Evolutionary conservation across 2,113 vertebrate genomes (phyloP), one percentile per base, ranked within the genome.

Genomic region (Tiliqua scincoides): DNA sequence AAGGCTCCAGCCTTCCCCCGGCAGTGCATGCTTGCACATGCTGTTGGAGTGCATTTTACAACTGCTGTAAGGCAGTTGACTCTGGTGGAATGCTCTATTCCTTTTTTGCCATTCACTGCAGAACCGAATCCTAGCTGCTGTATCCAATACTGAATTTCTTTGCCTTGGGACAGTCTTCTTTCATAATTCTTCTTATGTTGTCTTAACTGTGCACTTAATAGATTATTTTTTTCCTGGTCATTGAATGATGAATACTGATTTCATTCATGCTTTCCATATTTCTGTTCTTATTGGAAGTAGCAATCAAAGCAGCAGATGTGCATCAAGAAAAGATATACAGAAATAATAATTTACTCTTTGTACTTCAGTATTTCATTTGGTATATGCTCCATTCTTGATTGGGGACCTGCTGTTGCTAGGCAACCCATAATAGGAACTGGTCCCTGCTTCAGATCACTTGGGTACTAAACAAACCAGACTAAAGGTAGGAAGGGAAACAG

Each of bases 371-470:
- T 65, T 73, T 81, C 61, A 52, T 74, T 80, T 35, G 71, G 23
- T 71, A 72, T 78, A 61, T 88, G 68, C 40, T 83, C 30, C 40
- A 78, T 30, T 63, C 35, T 40, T 62, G 81, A 79, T 84, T 88
- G 81, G 77, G 75, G 75, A 63, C 74, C 74, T 79, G 68, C 25
- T 79, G 75, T 84, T 78, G 81, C 85, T 86, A 74, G 85, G 85
- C 78, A 86, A 85, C 84, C 63, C 72, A 84, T 0, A 48, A 65
- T 12, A 2, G 84, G 78, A 57, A 78, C 75, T 1, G 0, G 70
- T 52, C 77, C 87, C 67, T 89, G 62, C 79, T 84, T 93, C 79
- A 67, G 67, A 87, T 81, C 82, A 15, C 68, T 76, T 87, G n/a
- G 67, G 27, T 82, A 0, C 0, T 87, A 87, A 89, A 62, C 77